These are phyloP conservation scores for Agelas oroides DNA, from an alignment of 37 sponge, comb jelly and placozoan species.

Conservation along the genomic window DNA sequence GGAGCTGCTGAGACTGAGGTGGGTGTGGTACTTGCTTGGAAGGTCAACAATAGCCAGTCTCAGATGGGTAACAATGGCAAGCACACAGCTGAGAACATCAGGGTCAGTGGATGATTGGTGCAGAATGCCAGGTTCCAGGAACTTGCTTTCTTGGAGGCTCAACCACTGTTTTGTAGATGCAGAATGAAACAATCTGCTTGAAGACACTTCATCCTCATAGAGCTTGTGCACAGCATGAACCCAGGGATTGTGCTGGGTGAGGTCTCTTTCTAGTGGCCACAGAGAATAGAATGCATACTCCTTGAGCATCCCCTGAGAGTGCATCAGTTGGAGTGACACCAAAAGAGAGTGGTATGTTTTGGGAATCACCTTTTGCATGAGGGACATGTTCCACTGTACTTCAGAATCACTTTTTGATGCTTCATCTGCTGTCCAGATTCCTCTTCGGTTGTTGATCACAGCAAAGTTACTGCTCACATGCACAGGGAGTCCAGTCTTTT, in stretches of 20 bases:
- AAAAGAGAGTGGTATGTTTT: constrained; percentile 32
- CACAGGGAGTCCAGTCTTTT: constrained; percentile 47
- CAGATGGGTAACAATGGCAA: not conserved
- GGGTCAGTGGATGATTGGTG: not conserved
- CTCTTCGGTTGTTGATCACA: constrained; percentile 60
- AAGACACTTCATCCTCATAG: not conserved
- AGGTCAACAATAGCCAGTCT: constrained; percentile 31
- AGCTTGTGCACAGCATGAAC: not conserved
- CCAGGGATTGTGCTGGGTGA: constrained; percentile 42
- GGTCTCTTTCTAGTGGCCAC: constrained; percentile 44
- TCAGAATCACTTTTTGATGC: not conserved
- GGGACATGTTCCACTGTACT: constrained; percentile 36
- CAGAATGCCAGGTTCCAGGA: constrained; percentile 26
- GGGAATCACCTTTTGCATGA: constrained; percentile 46
- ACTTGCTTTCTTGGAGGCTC: constrained; percentile 5
- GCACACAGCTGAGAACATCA: not conserved
- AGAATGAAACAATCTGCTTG: constrained; percentile 32
- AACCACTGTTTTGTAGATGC: constrained; percentile 2
- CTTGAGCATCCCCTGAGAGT: not conserved
- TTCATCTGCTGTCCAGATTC: constrained; percentile 37
- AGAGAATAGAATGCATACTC: constrained; percentile 19
- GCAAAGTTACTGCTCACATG: constrained; percentile 67
- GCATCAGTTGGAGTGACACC: constrained; percentile 4
- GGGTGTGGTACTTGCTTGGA: not conserved
- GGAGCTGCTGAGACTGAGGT: not conserved